Evolutionary conservation across 2,888 invertebrate genomes (phyloP).

Genomic region (Muscina levida): DNA sequence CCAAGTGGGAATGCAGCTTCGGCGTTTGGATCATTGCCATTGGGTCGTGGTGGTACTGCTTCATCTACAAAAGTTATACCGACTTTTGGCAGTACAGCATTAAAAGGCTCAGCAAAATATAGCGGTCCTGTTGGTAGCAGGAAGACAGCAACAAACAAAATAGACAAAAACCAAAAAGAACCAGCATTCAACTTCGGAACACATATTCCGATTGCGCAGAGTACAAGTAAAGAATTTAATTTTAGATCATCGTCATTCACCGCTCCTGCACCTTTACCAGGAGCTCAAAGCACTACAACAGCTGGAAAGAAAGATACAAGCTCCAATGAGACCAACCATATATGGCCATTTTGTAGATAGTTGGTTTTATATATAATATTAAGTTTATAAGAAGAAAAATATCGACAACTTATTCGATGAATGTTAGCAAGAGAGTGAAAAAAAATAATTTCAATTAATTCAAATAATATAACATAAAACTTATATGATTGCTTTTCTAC

Average conservation of each 20-base stretch:
- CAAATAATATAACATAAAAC: no score
- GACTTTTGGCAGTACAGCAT: constrained; percentile 67
- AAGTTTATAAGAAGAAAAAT: no score
- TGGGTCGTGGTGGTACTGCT: constrained; percentile 58
- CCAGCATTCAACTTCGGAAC: constrained; percentile 69
- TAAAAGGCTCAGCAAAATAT: constrained; percentile 63
- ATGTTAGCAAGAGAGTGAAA: no score
- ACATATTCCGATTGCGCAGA: constrained; percentile 30
- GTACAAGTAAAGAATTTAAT: constrained; percentile 65
- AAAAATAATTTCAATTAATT: no score
- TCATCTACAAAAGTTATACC: constrained; percentile 63
- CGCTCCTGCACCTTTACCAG: constrained; percentile 73
- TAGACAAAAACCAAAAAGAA: constrained; percentile 71
- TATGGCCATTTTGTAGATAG: constrained; percentile 71
- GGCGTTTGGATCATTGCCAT: constrained; percentile 67
- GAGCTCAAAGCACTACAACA: constrained; percentile 71
- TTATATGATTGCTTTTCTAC: no score
- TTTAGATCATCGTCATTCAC: constrained; percentile 58
- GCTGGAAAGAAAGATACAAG: constrained; percentile 76
- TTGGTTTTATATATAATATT: no score
- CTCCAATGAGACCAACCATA: constrained; percentile 77
- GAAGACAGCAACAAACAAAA: constrained; percentile 65
- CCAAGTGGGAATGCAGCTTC: constrained; percentile 66
- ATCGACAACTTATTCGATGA: no score
- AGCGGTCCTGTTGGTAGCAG: constrained; percentile 65